Percentiles rank a stretch among this genome's conserved stretches.
Evolutionary conservation across 2,113 vertebrate genomes (phyloP).

Genomic region (Scalopus aquaticus): DNA sequence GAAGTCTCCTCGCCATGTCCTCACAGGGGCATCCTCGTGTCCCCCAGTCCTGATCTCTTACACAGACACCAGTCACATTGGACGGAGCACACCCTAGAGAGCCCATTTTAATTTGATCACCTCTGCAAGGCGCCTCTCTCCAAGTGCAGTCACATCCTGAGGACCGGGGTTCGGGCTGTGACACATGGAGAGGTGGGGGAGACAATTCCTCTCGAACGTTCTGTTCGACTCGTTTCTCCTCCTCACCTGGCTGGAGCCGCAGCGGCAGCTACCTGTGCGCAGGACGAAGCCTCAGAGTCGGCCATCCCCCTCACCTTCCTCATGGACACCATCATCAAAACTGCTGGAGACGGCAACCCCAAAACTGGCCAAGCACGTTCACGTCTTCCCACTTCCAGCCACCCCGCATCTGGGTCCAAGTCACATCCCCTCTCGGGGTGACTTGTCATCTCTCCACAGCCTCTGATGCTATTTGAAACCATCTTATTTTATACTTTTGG

Average conservation of each 20-base stretch:
- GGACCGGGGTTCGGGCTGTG: background rate
- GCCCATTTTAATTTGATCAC: background rate
- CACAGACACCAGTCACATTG: background rate
- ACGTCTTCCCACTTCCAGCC: background rate
- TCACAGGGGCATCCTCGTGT: background rate
- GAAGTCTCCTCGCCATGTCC: background rate
- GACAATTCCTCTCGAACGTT: background rate
- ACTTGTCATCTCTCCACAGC: background rate
- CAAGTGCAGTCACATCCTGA: background rate
- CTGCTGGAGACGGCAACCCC: background rate
- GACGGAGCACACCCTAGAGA: background rate
- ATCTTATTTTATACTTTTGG: background rate
- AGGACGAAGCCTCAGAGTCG: background rate
- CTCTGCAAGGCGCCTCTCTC: background rate
- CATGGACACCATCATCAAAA: background rate
- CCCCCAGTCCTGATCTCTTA: background rate
- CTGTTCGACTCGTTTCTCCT: background rate
- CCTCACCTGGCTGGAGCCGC: background rate
- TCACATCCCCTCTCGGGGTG: background rate
- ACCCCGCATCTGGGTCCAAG: background rate
- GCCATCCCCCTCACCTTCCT: too few relatives aligned
- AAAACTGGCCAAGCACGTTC: background rate
- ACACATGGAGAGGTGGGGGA: background rate
- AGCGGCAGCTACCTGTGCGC: fast-evolving
- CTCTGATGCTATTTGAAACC: background rate